Evolutionary conservation across 2,888 invertebrate genomes (phyloP), one percentile per base, ranked within the genome.

Genomic region (Megamerina dolium): DNA sequence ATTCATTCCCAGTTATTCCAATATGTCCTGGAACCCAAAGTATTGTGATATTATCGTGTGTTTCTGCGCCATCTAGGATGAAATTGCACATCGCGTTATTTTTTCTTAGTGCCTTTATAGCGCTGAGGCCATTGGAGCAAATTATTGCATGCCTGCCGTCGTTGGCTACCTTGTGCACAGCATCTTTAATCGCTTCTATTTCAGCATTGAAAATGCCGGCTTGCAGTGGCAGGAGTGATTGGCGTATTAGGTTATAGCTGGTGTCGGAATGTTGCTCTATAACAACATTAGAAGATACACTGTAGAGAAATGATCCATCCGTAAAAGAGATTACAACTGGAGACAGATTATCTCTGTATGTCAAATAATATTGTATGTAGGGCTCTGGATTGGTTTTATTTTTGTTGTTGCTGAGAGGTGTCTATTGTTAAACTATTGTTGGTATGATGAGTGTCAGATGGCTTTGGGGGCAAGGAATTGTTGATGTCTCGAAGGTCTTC

Each of bases 21-120:
- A 26, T 10, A 9, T 36, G 36, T 8, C 36, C 36, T 26, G 36
- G 27, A 27, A 37, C 27, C 37, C 37, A 26, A 5, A 37, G 18
- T 3, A 27, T 26, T 20, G 23, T 27, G 14, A 37, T 37, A 2
- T 37, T 26, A 23, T 16, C 17, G 23, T 37, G 26, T 6, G 12
- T 6, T 37, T 23, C 6, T 12, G 27, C 6, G 16, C 37, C 37
- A 26, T 37, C 27, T 13, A 26, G 9, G 14, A 37, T 21, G n/a
- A 23, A 37, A 16, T 8, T 12, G 37, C 3, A 16, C 26, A 18
- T n/a, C 18, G 14, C 37, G 6, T 10, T 36, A 12, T 12, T 36
- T 13, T 21, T 10, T 12, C 3, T 3, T 16, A 23, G 36, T 3
- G 26, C 21, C 16, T 14, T 23, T 5, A 19, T 14, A 13, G 18